Conservation (phyloP, 2,888 invertebrate species). For the Phortica okadai region DNA sequence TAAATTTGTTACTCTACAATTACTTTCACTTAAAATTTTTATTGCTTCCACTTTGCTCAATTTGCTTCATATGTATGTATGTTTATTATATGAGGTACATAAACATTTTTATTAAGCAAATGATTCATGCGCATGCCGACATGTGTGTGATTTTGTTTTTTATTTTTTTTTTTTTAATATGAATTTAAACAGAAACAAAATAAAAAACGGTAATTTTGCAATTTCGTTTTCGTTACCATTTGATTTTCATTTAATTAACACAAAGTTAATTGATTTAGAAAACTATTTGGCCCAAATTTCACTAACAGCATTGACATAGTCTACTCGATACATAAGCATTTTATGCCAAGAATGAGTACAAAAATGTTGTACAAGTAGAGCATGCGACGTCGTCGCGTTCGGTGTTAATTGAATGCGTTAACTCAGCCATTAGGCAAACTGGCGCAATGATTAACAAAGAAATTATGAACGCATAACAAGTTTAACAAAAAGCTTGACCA, state of each 20-base stretch:
- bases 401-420: constrained; percentile 61
- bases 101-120: constrained; percentile 2
- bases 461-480: neutral
- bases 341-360: constrained; percentile 39
- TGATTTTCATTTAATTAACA: constrained; percentile 60
- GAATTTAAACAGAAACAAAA: neutral
- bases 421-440: constrained; percentile 36
- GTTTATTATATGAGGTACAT: neutral
- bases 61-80: neutral
- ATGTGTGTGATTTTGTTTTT: neutral
- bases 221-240: constrained; percentile 58
- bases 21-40: constrained; percentile 47
- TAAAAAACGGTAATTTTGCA: constrained; percentile 32
- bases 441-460: constrained; percentile 10
- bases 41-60: neutral
- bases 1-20: constrained; percentile 1
- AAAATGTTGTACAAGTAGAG: constrained; percentile 42
- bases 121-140: neutral
- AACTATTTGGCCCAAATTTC: constrained; percentile 38
- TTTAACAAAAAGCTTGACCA: neutral
- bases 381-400: constrained; percentile 40
- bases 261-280: constrained; percentile 54
- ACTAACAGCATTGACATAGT: neutral
- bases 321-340: constrained; percentile 7
- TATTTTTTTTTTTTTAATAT: neutral